Percentiles rank a stretch among this genome's conserved stretches.
Conservation (phyloP, 1,140 invertebrate genomes). For the Diachasma alloeum region DNA sequence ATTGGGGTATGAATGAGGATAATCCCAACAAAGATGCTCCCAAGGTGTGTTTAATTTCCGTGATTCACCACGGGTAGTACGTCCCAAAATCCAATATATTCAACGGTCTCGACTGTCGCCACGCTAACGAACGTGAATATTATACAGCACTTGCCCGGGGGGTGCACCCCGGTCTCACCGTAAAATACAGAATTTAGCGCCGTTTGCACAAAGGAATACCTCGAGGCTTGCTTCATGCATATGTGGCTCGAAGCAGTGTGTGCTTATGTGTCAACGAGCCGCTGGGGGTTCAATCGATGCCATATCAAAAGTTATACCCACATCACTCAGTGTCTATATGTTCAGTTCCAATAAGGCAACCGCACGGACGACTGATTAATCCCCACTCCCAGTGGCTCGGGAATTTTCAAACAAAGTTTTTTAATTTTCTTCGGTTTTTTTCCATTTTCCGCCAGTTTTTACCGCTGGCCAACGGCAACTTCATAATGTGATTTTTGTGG, state of each 20-base stretch:
- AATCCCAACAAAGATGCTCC: neutral
- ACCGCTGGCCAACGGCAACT: neutral
- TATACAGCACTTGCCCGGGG: neutral
- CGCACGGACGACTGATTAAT: slow-evolving; percentile 8
- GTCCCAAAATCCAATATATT: neutral
- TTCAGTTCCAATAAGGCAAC: slow-evolving; percentile 6
- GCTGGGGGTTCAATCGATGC: neutral
- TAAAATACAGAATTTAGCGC: slow-evolving; percentile 20
- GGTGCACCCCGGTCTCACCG: neutral
- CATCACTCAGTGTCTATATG: neutral
- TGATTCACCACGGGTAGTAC: neutral
- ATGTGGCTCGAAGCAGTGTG: slow-evolving; percentile 12
- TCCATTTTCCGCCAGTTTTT: neutral
- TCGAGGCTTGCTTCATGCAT: slow-evolving; percentile 12
- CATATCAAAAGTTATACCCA: slow-evolving; percentile 13
- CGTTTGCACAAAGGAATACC: slow-evolving; percentile 21
- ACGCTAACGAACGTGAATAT: neutral
- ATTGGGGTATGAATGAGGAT: neutral
- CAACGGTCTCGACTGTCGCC: neutral
- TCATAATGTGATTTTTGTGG: neutral
- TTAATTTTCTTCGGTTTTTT: neutral
- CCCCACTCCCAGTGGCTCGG: too few relatives aligned
- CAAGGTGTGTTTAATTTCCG: neutral
- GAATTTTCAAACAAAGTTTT: neutral
- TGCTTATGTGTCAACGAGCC: slow-evolving; percentile 10